Percentiles rank a stretch among this genome's conserved stretches.
These are phyloP conservation scores for Arctopsyche grandis DNA, from an alignment of 1,140 invertebrate genomes.

Conservation along the genomic window DNA sequence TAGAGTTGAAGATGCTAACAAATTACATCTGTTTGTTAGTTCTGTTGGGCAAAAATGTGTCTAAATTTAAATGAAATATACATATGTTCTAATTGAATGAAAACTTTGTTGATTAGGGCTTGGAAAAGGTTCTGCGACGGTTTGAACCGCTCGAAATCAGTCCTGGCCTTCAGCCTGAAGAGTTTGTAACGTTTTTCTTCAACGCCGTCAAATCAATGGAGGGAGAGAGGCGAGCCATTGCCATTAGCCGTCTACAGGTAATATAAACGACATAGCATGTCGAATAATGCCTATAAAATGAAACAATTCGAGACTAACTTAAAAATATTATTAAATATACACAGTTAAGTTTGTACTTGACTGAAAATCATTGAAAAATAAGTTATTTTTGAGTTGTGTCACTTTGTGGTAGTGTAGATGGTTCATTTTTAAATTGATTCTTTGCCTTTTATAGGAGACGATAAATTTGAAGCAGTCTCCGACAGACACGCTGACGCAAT, in stretches of 20 bases:
- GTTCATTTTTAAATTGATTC: too few relatives aligned
- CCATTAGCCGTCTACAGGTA: conserved; percentile 60
- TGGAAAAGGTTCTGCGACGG: conserved; percentile 61
- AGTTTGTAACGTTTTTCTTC: conserved; percentile 64
- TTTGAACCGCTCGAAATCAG: conserved; percentile 58
- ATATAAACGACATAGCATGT: background rate
- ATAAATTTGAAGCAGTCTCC: conserved; percentile 63
- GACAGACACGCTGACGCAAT: conserved; percentile 65
- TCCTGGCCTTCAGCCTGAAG: conserved; percentile 60
- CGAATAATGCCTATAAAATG: background rate
- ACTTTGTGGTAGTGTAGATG: too few relatives aligned
- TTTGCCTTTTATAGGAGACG: conserved; percentile 58
- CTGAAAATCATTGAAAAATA: too few relatives aligned
- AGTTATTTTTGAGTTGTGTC: too few relatives aligned
- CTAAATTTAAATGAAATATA: too few relatives aligned
- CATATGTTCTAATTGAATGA: too few relatives aligned
- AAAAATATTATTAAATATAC: too few relatives aligned
- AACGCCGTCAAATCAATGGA: conserved; percentile 62
- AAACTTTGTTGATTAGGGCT: conserved; percentile 56
- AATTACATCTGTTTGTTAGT: too few relatives aligned
- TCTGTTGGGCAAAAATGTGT: too few relatives aligned
- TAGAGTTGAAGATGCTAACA: too few relatives aligned
- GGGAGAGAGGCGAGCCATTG: conserved; percentile 61
- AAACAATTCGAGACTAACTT: too few relatives aligned
- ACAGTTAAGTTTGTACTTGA: too few relatives aligned